Percentiles rank a stretch among this genome's conserved stretches.
Conservation (phyloP, 2,797 vertebrate genomes). For the Tokudaia muenninki region DNA sequence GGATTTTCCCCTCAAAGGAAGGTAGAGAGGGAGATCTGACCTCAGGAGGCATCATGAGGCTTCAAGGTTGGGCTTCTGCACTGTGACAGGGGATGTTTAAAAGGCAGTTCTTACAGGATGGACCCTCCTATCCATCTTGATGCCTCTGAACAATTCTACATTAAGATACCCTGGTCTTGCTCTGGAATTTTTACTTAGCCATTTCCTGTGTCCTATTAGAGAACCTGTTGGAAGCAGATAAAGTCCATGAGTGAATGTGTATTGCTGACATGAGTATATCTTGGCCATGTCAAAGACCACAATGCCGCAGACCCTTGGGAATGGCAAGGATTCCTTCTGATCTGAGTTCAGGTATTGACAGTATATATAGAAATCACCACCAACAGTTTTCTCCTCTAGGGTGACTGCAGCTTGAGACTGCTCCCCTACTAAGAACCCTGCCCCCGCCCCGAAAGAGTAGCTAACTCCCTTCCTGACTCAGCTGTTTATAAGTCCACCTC, state of each 20-base stretch:
- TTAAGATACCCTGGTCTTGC: neutral
- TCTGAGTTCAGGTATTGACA: neutral
- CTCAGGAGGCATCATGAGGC: neutral
- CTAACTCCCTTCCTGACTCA: neutral
- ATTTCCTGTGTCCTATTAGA: slow-evolving; percentile 54
- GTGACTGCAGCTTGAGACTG: neutral
- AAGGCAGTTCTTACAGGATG: neutral
- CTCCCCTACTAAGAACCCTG: neutral
- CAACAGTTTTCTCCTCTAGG: neutral
- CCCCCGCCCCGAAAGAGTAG: neutral
- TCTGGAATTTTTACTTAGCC: slow-evolving; percentile 49
- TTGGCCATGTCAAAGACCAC: neutral
- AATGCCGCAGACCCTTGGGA: neutral
- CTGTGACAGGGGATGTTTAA: slow-evolving; percentile 70
- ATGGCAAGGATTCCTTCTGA: neutral
- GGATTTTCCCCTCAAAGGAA: slow-evolving; percentile 66
- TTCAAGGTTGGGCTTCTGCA: slow-evolving; percentile 38
- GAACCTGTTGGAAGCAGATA: neutral
- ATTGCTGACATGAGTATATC: neutral
- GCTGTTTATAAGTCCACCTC: neutral
- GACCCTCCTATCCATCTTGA: neutral
- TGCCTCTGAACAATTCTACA: slow-evolving; percentile 1
- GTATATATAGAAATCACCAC: neutral
- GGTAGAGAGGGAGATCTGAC: slow-evolving; percentile 50
- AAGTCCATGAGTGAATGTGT: too few species aligned